Conservation (phyloP, 1,140 invertebrate genomes). For the Watersipora subatra region DNA sequence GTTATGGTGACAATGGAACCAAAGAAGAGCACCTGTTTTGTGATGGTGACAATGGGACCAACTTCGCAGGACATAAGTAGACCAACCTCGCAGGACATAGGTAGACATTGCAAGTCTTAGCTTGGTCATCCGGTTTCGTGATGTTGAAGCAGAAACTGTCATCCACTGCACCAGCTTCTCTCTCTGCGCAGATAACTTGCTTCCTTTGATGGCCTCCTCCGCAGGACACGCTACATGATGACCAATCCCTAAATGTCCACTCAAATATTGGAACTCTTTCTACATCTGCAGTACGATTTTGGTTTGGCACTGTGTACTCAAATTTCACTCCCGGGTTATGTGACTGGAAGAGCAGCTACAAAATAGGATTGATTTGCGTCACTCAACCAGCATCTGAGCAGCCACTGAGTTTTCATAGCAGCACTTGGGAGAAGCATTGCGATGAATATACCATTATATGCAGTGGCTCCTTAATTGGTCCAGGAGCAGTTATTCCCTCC, state of each 20-base stretch:
- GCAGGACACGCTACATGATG: constrained; percentile 61
- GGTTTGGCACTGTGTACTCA: constrained; percentile 64
- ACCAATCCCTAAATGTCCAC: constrained; percentile 65
- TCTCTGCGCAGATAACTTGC: constrained; percentile 52
- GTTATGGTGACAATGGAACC: too few relatives aligned
- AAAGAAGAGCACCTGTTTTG: too few relatives aligned
- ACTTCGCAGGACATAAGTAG: too few relatives aligned
- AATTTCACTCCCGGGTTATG: constrained; percentile 65
- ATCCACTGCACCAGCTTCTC: constrained; percentile 50
- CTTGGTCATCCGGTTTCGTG: constrained; percentile 48
- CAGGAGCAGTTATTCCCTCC: constrained; percentile 65
- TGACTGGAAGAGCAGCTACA: constrained; percentile 66
- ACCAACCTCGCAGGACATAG: constrained; percentile 59
- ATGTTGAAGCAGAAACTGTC: constrained; percentile 50
- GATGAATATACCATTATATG: constrained; percentile 70
- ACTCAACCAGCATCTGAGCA: too few relatives aligned
- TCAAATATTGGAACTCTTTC: constrained; percentile 47
- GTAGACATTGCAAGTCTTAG: constrained; percentile 53
- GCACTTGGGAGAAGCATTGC: too few relatives aligned
- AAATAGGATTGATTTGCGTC: too few relatives aligned
- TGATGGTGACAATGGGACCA: too few relatives aligned
- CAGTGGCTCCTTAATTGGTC: constrained; percentile 67
- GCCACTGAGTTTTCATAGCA: too few relatives aligned
- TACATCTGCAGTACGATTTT: constrained; percentile 41
- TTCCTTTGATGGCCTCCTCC: constrained; percentile 54